Evolutionary conservation across 2,113 vertebrate species (phyloP).

Genomic region (Ramphastos sulfuratus): DNA sequence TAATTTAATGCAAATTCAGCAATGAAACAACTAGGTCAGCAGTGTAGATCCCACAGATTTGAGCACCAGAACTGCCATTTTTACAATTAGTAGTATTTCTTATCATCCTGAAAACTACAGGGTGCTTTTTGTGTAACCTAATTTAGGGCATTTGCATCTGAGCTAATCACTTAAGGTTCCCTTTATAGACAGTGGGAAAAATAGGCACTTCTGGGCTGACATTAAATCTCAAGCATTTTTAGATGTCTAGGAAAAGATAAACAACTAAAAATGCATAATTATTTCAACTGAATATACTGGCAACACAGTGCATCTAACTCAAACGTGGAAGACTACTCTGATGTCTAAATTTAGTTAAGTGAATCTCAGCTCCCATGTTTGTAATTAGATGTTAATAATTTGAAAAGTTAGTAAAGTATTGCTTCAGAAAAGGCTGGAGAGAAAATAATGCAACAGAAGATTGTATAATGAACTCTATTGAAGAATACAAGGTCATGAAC

Average conservation of each 20-base stretch:
- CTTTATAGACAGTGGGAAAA: neutral
- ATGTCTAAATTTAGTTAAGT: neutral
- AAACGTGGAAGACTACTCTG: neutral
- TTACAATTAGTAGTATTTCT: neutral
- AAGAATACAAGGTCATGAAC: neutral
- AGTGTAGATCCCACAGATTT: neutral
- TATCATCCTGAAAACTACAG: neutral
- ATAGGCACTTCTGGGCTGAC: neutral
- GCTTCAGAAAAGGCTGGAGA: neutral
- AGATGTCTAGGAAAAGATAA: neutral
- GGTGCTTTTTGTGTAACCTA: constrained; percentile 10
- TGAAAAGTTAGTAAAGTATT: neutral
- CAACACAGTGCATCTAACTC: neutral
- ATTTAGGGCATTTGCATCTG: constrained; percentile 12
- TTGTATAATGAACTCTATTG: neutral
- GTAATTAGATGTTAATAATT: neutral
- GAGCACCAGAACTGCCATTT: constrained; percentile 8
- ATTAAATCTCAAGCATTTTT: neutral
- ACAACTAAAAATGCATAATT: neutral
- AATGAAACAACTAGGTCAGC: neutral
- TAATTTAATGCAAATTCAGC: constrained; percentile 6
- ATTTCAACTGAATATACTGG: neutral
- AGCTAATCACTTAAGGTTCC: neutral
- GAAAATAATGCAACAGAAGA: neutral
- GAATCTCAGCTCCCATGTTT: neutral